These are phyloP conservation scores for Hipposideros armiger DNA, from an alignment of 2,113 vertebrate species.

Conservation along the genomic window DNA sequence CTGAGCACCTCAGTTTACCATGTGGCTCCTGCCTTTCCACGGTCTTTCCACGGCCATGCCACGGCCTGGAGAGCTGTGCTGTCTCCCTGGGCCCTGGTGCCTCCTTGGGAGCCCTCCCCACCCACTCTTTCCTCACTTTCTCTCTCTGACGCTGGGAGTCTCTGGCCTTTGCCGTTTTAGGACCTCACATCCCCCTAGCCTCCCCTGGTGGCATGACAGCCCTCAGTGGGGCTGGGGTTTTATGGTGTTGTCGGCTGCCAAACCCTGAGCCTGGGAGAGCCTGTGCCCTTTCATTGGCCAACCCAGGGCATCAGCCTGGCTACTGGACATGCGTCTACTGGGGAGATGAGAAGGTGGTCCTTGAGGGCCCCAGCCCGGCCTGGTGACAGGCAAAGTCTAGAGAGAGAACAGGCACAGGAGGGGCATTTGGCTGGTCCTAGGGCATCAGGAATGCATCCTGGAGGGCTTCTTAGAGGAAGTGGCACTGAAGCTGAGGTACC, in stretches of 20 bases:
- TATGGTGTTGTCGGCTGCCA: neutral
- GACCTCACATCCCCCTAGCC: neutral
- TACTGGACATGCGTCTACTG: accelerated
- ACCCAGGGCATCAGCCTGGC: accelerated
- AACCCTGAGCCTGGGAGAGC: neutral
- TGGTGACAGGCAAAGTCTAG: neutral
- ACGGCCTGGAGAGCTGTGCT: neutral
- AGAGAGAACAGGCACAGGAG: neutral
- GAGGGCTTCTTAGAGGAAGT: neutral
- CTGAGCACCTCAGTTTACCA: neutral
- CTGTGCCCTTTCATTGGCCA: neutral
- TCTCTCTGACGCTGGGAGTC: neutral
- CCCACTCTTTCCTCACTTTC: neutral
- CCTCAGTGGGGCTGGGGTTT: neutral
- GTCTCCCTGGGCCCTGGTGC: neutral
- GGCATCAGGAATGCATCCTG: neutral
- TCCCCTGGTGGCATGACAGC: neutral
- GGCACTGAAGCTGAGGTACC: accelerated
- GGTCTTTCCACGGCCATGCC: neutral
- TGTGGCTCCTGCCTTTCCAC: neutral
- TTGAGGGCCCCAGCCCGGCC: neutral
- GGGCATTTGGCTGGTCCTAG: neutral
- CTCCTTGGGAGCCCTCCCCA: neutral
- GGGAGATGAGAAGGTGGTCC: neutral
- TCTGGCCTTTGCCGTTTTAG: neutral